Percentiles rank a stretch among this genome's conserved stretches.
phyloP scores from a whole-genome alignment of 2,113 vertebrate genomes.

The Carassius gibelio region DNA sequence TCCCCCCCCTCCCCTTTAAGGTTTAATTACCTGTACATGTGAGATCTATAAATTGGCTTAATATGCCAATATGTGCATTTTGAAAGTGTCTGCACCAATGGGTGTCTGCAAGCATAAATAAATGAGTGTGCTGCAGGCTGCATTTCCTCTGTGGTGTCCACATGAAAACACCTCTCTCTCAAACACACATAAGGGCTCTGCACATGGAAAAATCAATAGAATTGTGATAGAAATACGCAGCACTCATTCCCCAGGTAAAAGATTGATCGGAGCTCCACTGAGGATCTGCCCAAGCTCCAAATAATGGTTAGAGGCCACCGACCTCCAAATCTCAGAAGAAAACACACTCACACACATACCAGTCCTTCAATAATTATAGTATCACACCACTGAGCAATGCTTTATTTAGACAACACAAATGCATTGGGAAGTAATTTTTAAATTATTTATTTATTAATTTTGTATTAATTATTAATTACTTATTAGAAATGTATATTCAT shows the following conservation, averaged over 20 bases:
- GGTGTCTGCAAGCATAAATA: slow-evolving; percentile 74
- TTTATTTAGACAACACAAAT: slow-evolving; percentile 55
- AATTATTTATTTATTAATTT: no score
- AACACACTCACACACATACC: slow-evolving; percentile 47
- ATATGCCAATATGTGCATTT: slow-evolving; percentile 75
- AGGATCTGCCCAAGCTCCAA: slow-evolving; percentile 74
- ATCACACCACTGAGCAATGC: slow-evolving; percentile 57
- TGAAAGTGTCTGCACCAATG: slow-evolving; percentile 68
- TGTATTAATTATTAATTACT: no score
- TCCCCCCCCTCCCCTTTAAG: no score
- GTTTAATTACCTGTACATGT: not conserved
- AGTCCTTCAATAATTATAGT: slow-evolving; percentile 59
- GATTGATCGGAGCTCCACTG: slow-evolving; percentile 76
- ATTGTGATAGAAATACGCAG: slow-evolving; percentile 78
- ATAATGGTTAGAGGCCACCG: slow-evolving; percentile 78
- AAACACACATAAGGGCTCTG: slow-evolving; percentile 65
- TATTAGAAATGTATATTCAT: not conserved
- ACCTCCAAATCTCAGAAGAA: slow-evolving; percentile 72
- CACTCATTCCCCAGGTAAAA: slow-evolving; percentile 75
- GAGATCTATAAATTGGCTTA: slow-evolving; percentile 68
- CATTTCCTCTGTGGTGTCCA: slow-evolving; percentile 63
- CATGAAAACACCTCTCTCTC: slow-evolving; percentile 70
- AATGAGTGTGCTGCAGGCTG: slow-evolving; percentile 71
- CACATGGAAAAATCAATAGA: slow-evolving; percentile 78
- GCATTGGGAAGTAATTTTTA: not conserved